Conservation (phyloP, 2,113 vertebrate genomes). For the Coracopsis vasa region DNA sequence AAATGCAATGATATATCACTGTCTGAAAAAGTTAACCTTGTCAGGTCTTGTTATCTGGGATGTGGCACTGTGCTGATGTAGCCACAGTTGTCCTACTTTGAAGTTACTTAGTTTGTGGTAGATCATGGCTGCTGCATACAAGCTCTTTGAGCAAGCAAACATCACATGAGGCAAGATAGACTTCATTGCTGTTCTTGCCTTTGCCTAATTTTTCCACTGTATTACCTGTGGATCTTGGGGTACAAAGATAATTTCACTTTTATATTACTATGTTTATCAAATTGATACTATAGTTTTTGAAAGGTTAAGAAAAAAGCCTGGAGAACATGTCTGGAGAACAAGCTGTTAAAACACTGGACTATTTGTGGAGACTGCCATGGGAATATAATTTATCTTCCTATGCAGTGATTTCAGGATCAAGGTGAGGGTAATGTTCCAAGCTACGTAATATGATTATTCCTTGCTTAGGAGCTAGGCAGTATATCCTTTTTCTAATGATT, state of each 20-base stretch:
- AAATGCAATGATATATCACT: not conserved
- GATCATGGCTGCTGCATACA: not conserved
- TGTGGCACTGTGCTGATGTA: not conserved
- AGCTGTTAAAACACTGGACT: slow-evolving; percentile 16
- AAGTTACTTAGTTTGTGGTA: not conserved
- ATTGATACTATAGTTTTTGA: not conserved
- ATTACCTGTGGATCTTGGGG: not conserved
- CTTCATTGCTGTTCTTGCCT: not conserved
- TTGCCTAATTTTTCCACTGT: not conserved
- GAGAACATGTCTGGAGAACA: not conserved
- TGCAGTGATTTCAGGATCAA: slow-evolving; percentile 44
- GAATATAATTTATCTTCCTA: slow-evolving; percentile 39
- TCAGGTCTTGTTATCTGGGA: not conserved
- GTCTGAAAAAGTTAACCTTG: slow-evolving; percentile 1
- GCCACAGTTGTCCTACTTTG: not conserved
- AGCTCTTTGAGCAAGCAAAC: not conserved
- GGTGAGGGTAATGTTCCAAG: slow-evolving; percentile 26
- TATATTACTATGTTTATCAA: not conserved
- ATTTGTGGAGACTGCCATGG: slow-evolving; percentile 6
- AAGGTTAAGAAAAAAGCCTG: not conserved
- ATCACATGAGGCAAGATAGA: not conserved
- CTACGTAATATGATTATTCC: slow-evolving; percentile 23
- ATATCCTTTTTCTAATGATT: slow-evolving; percentile 23
- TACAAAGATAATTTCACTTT: not conserved
- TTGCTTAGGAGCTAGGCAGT: slow-evolving; percentile 7